Conservation (phyloP, 1,140 invertebrate genomes). For the Eueides isabella region DNA sequence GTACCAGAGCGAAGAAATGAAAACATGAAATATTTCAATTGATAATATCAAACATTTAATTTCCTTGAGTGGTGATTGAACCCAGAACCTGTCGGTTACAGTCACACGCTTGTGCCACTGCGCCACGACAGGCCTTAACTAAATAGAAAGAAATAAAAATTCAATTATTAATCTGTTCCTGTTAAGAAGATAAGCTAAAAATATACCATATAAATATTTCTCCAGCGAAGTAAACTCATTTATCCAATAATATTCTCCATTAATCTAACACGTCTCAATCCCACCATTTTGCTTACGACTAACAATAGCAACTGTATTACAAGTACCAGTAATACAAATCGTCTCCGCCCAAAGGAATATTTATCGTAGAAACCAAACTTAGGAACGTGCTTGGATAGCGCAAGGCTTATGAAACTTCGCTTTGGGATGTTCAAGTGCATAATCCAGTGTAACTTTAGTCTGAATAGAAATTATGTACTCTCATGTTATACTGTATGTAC, state of each 20-base stretch:
- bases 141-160: too few species aligned
- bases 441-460: conserved; percentile 31
- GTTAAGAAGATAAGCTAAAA: too few species aligned
- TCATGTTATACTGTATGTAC: conserved; percentile 11
- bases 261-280: neutral
- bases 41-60: too few species aligned
- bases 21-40: too few species aligned
- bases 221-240: neutral
- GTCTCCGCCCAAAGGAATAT: conserved; percentile 46
- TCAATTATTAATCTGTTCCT: too few species aligned
- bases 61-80: too few species aligned
- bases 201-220: neutral
- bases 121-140: too few species aligned
- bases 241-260: neutral
- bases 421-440: conserved; percentile 30
- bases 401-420: conserved; percentile 40
- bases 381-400: conserved; percentile 39
- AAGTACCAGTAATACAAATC: conserved; percentile 17
- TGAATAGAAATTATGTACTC: conserved; percentile 26
- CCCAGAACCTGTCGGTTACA: too few species aligned
- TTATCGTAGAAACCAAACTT: conserved; percentile 45
- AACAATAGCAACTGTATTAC: neutral
- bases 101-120: too few species aligned
- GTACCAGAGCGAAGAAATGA: too few species aligned
- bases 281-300: neutral